A percentile compares a stretch with the other conserved stretches of the same genome.
Conservation (phyloP, 2,113 vertebrate species). For the Pseudolaguvia tuberculata region DNA sequence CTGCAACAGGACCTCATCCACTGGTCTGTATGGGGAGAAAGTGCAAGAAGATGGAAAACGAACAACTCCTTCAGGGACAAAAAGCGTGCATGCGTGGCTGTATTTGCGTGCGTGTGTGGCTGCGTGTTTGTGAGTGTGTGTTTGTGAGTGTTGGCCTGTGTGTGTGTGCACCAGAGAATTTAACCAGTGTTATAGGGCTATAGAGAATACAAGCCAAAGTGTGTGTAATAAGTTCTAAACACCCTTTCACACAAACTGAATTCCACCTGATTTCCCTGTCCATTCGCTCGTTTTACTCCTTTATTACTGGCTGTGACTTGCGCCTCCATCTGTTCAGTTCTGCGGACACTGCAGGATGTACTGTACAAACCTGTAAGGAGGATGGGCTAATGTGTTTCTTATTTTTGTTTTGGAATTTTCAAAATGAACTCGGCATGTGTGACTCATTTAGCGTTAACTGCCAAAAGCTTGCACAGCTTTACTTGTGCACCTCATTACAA, state of each 20-base stretch:
- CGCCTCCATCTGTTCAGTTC: conserved; percentile 2
- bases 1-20: conserved; percentile 7
- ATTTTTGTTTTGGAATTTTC: not conserved
- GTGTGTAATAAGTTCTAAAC: not conserved
- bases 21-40: not conserved
- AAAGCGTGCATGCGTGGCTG: too few relatives aligned
- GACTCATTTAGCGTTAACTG: conserved; percentile 51
- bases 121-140: not conserved
- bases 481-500: conserved; percentile 41
- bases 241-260: conserved; percentile 13
- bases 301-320: conserved; percentile 11
- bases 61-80: conserved; percentile 59
- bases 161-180: conserved; percentile 53
- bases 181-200: conserved; percentile 64
- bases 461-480: conserved; percentile 61
- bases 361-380: not conserved
- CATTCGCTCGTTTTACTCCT: not conserved
- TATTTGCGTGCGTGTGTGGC: conserved; percentile 26
- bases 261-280: conserved; percentile 10
- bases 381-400: not conserved
- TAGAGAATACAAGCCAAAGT: conserved; percentile 58
- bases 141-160: not conserved
- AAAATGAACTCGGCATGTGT: conserved; percentile 23
- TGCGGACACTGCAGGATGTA: conserved; percentile 10
- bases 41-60: not conserved